Conservation (phyloP, 2,888 invertebrate genomes). For the Busseola fusca region DNA sequence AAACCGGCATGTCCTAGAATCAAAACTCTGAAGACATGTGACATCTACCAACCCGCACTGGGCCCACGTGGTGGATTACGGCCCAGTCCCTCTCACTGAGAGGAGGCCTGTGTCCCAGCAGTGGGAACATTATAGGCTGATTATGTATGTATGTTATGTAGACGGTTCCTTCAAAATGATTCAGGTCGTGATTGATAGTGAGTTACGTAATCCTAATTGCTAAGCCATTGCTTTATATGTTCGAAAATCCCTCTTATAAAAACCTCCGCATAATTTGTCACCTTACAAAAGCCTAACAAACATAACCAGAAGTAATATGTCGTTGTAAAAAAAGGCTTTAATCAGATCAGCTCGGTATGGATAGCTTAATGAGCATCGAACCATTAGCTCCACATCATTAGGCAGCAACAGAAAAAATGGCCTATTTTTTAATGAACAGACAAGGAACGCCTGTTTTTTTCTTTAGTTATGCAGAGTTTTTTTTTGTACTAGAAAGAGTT, state of each 20-base stretch:
- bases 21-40: too few species aligned
- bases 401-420: slow-evolving; percentile 52
- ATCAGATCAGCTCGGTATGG: slow-evolving; percentile 50
- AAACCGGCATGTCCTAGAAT: too few species aligned
- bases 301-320: slow-evolving; percentile 28
- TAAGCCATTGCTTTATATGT: not conserved
- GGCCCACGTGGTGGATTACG: too few species aligned
- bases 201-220: not conserved
- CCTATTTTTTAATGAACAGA: slow-evolving; percentile 52
- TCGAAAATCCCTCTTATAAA: too few species aligned
- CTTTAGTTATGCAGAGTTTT: slow-evolving; percentile 6
- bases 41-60: too few species aligned
- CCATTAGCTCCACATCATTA: slow-evolving; percentile 59
- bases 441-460: slow-evolving; percentile 34
- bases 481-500: not conserved
- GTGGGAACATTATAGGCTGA: too few species aligned
- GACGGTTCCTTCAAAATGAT: too few species aligned
- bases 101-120: too few species aligned
- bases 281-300: not conserved
- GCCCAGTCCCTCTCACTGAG: too few species aligned
- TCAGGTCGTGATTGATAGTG: too few species aligned
- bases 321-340: slow-evolving; percentile 47
- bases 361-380: slow-evolving; percentile 53
- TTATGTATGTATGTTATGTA: too few species aligned
- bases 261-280: too few species aligned